Percentiles rank a stretch among this genome's conserved stretches.
Evolutionary conservation across 1,140 invertebrate genomes (phyloP).

Genomic region (Lasaia peninsularis): DNA sequence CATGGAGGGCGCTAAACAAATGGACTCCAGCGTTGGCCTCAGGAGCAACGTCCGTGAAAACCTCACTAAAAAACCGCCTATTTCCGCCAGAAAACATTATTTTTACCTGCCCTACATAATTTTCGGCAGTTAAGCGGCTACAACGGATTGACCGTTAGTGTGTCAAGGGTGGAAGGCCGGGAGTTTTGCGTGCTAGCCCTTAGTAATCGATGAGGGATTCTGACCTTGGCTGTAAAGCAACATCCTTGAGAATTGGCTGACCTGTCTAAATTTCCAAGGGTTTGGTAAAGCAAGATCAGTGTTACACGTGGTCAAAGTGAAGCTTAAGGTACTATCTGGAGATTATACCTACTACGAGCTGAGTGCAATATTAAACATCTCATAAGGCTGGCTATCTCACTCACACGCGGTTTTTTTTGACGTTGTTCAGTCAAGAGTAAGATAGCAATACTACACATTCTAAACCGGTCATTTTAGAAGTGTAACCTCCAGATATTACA

Average conservation of each 20-base stretch:
- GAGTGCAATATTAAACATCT: no score
- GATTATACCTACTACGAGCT: no score
- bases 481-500: no score
- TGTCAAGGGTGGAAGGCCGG: conserved; percentile 59
- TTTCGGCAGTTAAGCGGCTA: conserved; percentile 41
- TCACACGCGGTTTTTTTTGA: no score
- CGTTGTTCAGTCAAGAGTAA: no score
- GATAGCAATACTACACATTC: no score
- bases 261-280: conserved; percentile 50
- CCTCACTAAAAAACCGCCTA: conserved; percentile 23
- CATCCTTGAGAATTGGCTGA: conserved; percentile 56
- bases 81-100: conserved; percentile 44
- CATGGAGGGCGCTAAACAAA: neutral
- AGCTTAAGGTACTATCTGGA: no score
- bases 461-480: no score
- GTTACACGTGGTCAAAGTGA: no score
- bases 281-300: no score
- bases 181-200: conserved; percentile 57
- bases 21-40: neutral
- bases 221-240: conserved; percentile 51
- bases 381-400: no score
- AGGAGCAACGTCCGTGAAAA: conserved; percentile 35
- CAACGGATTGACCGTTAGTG: conserved; percentile 45
- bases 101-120: conserved; percentile 54
- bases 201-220: conserved; percentile 63